Conservation (phyloP, 2,888 invertebrate genomes). For the Agrochola litura region DNA sequence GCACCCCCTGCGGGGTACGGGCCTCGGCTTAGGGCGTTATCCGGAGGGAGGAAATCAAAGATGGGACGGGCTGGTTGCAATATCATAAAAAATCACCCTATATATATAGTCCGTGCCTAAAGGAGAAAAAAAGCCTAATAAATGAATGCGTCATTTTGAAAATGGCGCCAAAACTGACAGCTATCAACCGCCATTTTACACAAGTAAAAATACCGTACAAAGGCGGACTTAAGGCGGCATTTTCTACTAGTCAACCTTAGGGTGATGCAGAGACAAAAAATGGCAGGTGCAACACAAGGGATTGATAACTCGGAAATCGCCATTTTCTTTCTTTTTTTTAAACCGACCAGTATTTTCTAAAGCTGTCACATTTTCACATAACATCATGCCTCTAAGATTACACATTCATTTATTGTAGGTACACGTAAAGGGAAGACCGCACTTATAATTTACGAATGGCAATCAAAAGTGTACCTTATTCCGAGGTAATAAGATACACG, state of each 20-base stretch:
- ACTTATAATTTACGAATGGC: constrained; percentile 73
- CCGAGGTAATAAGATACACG: constrained; percentile 58
- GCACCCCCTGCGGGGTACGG: no score
- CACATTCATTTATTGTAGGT: constrained; percentile 33
- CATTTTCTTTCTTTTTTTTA: not conserved
- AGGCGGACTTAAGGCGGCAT: no score
- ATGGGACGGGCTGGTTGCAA: not conserved
- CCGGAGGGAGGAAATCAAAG: no score
- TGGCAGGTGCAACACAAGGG: no score
- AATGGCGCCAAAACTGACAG: constrained; percentile 9
- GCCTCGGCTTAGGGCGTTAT: no score
- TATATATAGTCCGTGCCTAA: no score
- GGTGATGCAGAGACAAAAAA: no score
- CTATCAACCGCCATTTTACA: not conserved
- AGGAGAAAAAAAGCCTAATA: not conserved
- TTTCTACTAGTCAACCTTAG: no score
- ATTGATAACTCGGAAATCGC: no score
- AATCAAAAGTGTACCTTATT: constrained; percentile 69
- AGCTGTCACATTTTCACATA: constrained; percentile 14
- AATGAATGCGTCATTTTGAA: not conserved
- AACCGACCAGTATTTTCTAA: not conserved
- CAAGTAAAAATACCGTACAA: no score
- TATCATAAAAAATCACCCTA: not conserved
- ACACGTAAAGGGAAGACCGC: constrained; percentile 79
- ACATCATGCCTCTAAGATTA: constrained; percentile 27